A percentile compares a stretch with the other conserved stretches of the same genome.
phyloP scores from a whole-genome alignment of 2,888 invertebrate species.

The Tethea ocularis region DNA sequence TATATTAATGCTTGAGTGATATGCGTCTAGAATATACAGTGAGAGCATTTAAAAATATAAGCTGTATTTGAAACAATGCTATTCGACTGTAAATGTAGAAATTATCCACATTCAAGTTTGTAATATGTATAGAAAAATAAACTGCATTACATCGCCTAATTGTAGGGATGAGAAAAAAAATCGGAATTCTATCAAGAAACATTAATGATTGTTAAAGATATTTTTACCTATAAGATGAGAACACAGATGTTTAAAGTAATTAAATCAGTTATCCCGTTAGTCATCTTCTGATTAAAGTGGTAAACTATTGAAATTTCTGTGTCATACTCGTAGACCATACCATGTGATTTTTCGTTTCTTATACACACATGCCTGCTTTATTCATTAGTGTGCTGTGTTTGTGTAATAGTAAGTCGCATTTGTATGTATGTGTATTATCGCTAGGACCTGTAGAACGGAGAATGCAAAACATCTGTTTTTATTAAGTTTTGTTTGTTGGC shows the following conservation, averaged over 20 bases:
- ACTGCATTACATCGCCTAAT: too few relatives aligned
- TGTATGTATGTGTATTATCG: slow-evolving; percentile 11
- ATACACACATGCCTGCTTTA: slow-evolving; percentile 12
- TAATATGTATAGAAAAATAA: too few relatives aligned
- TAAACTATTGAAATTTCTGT: slow-evolving; percentile 31
- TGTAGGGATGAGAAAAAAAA: too few relatives aligned
- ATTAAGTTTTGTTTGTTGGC: slow-evolving; percentile 30
- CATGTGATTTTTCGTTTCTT: slow-evolving; percentile 1
- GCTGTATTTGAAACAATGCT: neutral
- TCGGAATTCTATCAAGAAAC: too few relatives aligned
- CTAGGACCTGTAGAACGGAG: too few relatives aligned
- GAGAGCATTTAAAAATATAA: neutral
- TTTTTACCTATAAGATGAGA: neutral
- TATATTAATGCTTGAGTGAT: neutral
- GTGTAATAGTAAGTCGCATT: slow-evolving; percentile 30
- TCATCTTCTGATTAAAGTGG: slow-evolving; percentile 23
- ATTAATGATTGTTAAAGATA: too few relatives aligned
- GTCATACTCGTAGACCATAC: slow-evolving; percentile 1
- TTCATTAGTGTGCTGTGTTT: slow-evolving; percentile 14
- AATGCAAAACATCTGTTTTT: slow-evolving; percentile 44
- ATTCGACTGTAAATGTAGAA: too few relatives aligned
- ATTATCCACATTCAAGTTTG: too few relatives aligned
- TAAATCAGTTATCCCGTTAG: slow-evolving; percentile 21
- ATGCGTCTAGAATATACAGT: neutral
- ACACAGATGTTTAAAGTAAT: neutral